phyloP scores from a whole-genome alignment of 2,113 vertebrate genomes.

The cat (Felis catus) region DNA sequence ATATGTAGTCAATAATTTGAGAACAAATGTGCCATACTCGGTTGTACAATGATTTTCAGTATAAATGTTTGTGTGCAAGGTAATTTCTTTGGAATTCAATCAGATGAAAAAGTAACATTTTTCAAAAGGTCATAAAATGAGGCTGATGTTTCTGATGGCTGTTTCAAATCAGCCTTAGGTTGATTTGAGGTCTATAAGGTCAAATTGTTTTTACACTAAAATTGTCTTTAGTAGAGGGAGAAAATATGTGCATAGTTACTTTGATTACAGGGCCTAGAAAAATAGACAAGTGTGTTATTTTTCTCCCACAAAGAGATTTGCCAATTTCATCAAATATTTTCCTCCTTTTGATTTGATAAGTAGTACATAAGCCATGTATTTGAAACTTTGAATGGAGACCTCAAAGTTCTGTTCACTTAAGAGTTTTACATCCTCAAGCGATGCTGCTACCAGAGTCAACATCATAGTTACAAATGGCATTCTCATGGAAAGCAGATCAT shows the following conservation, averaged over 20 bases:
- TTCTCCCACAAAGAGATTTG: constrained; percentile 24
- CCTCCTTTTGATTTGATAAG: constrained; percentile 54
- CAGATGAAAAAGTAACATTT: constrained; percentile 40
- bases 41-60: constrained; percentile 33
- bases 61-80: constrained; percentile 36
- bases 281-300: not conserved
- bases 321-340: constrained; percentile 35
- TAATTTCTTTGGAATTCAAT: constrained; percentile 49
- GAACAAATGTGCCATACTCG: not conserved
- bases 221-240: not conserved
- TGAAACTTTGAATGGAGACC: constrained; percentile 45
- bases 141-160: constrained; percentile 20
- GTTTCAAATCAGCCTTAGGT: no score
- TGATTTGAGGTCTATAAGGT: not conserved
- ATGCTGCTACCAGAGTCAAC: not conserved
- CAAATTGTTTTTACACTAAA: constrained; percentile 49
- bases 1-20: constrained; percentile 10
- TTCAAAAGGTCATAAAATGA: constrained; percentile 37
- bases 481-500: constrained; percentile 4
- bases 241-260: not conserved
- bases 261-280: constrained; percentile 53
- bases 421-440: not conserved
- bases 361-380: constrained; percentile 20
- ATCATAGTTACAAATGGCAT: constrained; percentile 36
- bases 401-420: constrained; percentile 63